A percentile compares a stretch with the other conserved stretches of the same genome.
Evolutionary conservation across 2,888 invertebrate species (phyloP).

Genomic region (Hypselothyrea guttata): DNA sequence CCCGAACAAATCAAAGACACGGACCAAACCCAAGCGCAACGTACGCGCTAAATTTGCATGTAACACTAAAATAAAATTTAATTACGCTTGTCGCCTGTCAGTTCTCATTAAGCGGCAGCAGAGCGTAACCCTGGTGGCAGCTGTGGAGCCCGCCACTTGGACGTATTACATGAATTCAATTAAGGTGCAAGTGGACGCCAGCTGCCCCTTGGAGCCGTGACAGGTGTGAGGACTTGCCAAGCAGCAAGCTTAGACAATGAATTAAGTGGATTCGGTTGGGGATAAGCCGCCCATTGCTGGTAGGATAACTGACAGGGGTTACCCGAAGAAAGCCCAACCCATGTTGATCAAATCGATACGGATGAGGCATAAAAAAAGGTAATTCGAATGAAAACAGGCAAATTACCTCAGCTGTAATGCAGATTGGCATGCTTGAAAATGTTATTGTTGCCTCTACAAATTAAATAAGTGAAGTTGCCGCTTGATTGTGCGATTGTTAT

Average conservation of each 20-base stretch:
- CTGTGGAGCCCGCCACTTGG: conserved; percentile 25
- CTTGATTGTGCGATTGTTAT: too few species aligned
- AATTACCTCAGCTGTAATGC: not conserved
- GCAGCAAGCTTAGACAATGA: conserved; percentile 56
- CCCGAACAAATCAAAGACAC: conserved; percentile 44
- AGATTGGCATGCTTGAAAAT: too few species aligned
- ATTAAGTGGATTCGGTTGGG: conserved; percentile 56
- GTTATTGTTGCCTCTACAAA: too few species aligned
- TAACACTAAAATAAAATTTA: conserved; percentile 80
- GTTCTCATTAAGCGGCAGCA: conserved; percentile 72
- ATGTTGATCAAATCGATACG: conserved; percentile 10
- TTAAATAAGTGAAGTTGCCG: too few species aligned
- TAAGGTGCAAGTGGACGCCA: conserved; percentile 61
- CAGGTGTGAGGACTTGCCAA: conserved; percentile 61
- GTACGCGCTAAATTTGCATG: conserved; percentile 69
- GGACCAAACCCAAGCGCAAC: conserved; percentile 15
- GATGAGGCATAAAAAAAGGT: too few species aligned
- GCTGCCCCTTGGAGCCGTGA: conserved; percentile 7
- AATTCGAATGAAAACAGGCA: too few species aligned
- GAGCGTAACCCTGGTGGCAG: conserved; percentile 1
- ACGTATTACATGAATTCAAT: conserved; percentile 76
- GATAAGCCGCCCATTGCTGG: not conserved
- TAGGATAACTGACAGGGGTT: not conserved
- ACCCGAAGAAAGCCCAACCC: not conserved
- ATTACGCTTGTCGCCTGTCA: conserved; percentile 81